Conservation (phyloP, 2,113 vertebrate genomes). For the Diadophis punctatus region DNA sequence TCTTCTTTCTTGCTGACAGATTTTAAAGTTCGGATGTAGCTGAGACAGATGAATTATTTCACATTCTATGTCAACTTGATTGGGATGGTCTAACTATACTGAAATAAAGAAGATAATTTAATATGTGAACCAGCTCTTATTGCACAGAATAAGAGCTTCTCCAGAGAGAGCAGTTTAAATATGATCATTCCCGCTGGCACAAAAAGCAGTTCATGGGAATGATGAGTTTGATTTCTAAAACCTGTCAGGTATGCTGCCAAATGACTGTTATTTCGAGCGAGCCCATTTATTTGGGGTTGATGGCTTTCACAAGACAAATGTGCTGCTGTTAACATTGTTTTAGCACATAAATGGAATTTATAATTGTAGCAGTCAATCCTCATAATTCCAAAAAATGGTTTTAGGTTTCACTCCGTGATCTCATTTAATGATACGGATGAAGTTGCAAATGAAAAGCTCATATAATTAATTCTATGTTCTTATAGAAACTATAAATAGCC, state of each 20-base stretch:
- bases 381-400: neutral
- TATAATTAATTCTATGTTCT: neutral
- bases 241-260: neutral
- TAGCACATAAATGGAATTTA: neutral
- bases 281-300: neutral
- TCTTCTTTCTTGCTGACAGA: neutral
- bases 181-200: neutral
- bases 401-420: neutral
- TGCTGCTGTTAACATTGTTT: neutral
- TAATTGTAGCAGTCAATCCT: neutral
- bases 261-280: neutral
- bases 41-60: neutral
- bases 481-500: neutral
- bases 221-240: conserved; percentile 8
- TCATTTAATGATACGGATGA: neutral
- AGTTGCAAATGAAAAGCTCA: neutral
- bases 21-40: neutral
- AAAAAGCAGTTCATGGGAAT: neutral
- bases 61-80: neutral
- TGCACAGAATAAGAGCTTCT: neutral
- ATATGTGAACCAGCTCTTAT: neutral
- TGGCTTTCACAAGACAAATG: neutral
- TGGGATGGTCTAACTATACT: neutral
- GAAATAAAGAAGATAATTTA: neutral
- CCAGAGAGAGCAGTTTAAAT: neutral